Evolutionary conservation across 2,888 invertebrate genomes (phyloP).

Genomic region (Drosophila koepferae): DNA sequence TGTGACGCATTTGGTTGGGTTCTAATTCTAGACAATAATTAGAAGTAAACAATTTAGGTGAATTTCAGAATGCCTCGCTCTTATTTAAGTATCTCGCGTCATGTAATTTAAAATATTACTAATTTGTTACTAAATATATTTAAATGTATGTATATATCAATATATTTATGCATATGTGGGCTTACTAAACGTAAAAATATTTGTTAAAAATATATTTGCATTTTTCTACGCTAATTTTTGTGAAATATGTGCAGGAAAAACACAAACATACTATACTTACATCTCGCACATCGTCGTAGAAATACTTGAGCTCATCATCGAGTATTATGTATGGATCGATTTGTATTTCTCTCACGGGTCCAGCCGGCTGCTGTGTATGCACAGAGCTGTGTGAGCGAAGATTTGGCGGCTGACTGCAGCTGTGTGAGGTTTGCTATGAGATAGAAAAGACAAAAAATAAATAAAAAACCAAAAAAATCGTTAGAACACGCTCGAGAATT

Average conservation of each 20-base stretch:
- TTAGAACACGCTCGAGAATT: conserved; percentile 34
- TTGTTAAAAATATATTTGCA: not conserved
- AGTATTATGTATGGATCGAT: conserved; percentile 94
- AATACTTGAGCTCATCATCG: conserved; percentile 94
- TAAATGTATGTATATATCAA: not conserved
- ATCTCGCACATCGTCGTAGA: conserved; percentile 94
- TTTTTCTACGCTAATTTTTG: not conserved
- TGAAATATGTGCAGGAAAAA: not conserved
- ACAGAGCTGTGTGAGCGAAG: conserved; percentile 89
- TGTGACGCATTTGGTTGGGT: not conserved
- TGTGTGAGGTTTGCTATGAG: conserved; percentile 62
- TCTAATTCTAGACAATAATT: not conserved
- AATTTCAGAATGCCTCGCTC: not conserved
- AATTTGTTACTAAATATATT: not conserved
- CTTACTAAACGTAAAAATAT: not conserved
- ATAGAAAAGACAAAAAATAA: not conserved
- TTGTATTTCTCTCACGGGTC: conserved; percentile 92
- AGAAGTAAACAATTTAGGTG: not conserved
- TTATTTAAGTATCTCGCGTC: not conserved
- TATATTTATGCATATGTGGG: not conserved
- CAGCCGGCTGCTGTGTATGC: conserved; percentile 91
- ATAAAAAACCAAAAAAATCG: not conserved
- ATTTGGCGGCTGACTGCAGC: conserved; percentile 56
- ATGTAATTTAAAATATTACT: not conserved
- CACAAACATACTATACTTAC: conserved; percentile 86